Evolutionary conservation across 2,797 vertebrate species (phyloP).

Genomic region (Phataginus tetradactyla): DNA sequence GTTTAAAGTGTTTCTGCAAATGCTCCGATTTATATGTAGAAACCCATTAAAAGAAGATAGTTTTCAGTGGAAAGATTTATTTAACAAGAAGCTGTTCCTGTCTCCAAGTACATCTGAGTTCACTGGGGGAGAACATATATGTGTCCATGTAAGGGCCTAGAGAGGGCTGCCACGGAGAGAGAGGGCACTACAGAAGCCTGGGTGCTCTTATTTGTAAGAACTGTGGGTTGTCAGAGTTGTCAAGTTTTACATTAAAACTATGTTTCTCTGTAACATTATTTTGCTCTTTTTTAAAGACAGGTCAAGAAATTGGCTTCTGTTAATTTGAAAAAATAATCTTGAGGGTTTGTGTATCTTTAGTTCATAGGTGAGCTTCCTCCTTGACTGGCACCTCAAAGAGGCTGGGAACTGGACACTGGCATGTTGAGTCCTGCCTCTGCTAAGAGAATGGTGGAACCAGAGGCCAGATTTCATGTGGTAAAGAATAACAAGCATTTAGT

Average conservation of each 20-base stretch:
- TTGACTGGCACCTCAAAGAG: background rate
- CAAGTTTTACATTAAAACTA: background rate
- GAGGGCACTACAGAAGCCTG: background rate
- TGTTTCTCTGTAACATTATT: background rate
- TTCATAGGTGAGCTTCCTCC: background rate
- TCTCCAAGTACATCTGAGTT: background rate
- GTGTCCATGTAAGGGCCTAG: background rate
- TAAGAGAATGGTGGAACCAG: background rate
- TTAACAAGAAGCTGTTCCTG: background rate
- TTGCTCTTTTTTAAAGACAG: slow-evolving; percentile 5
- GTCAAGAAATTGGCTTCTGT: background rate
- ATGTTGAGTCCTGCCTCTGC: background rate
- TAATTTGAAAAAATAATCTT: background rate
- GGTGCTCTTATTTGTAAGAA: background rate
- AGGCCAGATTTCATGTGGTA: background rate
- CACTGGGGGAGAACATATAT: background rate
- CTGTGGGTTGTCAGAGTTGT: background rate
- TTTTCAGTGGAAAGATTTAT: slow-evolving; percentile 45
- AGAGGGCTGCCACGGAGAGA: background rate
- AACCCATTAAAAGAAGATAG: slow-evolving; percentile 26
- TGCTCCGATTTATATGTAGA: background rate
- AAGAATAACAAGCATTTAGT: background rate
- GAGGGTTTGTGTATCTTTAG: background rate
- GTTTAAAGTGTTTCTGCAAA: background rate
- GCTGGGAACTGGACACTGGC: background rate